Evolutionary conservation across 2,797 vertebrate species (phyloP).

Genomic region (Emys orbicularis): DNA sequence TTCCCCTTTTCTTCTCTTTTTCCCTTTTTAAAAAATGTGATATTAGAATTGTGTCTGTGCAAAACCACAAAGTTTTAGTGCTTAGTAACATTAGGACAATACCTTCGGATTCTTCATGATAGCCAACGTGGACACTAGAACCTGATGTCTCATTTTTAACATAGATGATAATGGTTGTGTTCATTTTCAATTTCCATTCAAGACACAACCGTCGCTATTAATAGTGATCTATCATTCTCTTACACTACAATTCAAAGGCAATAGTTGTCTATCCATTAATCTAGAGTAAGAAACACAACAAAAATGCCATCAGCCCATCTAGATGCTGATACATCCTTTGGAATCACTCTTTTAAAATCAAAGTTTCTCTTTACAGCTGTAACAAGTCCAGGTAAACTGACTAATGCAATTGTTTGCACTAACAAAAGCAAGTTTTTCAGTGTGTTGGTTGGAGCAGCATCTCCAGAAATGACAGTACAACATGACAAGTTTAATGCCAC

Average conservation of each 20-base stretch:
- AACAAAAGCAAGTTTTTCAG: background rate
- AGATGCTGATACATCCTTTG: background rate
- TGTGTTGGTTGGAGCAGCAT: background rate
- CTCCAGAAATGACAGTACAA: background rate
- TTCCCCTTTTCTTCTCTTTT: background rate
- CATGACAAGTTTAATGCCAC: background rate
- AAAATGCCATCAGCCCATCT: background rate
- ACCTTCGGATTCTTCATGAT: background rate
- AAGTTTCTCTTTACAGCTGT: background rate
- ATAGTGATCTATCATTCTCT: background rate
- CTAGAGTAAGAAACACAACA: background rate
- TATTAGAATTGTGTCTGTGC: background rate
- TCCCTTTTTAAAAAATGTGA: background rate
- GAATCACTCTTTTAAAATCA: background rate
- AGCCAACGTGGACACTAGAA: background rate
- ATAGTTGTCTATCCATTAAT: background rate
- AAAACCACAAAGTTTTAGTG: background rate
- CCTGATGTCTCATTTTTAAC: background rate
- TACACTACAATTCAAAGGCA: background rate
- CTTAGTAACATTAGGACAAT: background rate
- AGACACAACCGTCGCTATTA: background rate
- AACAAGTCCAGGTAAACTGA: background rate
- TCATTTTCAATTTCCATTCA: background rate
- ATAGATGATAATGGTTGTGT: background rate
- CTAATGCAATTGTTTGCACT: background rate